Evolutionary conservation across 2,797 vertebrate genomes (phyloP), one percentile per base, ranked within the genome.

Genomic region (Ceyx erithaca): DNA sequence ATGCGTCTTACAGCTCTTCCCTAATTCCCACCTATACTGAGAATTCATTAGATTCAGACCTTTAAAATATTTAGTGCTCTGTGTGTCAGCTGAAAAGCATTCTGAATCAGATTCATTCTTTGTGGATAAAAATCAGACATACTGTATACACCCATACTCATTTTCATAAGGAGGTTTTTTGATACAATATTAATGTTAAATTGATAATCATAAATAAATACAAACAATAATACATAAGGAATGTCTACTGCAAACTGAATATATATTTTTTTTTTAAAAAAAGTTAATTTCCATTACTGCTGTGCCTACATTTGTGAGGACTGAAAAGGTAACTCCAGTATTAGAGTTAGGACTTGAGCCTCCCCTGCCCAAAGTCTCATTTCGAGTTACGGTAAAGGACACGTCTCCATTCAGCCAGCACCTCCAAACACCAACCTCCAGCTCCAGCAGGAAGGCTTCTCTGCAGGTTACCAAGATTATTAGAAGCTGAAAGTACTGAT

Each of bases 141-240:
- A 98, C 97, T 97, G 98, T 98, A 97, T 98, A 98, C 97, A 98
- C 97, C 98, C 98, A 98, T 98, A 98, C 98, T 97, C 98, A 98
- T 98, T 97, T 97, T 97, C 97, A 95, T 97, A 97, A 98, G 96
- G 96, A 97, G 96, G 96, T 97, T 94, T 80, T 98, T 96, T 97
- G 97, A 98, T 98, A 98, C 96, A 98, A 98, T 98, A 97, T 98
- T 98, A 97, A 97, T 98, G 97, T 98, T 98, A 98, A 98, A 98
- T 95, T 97, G 98, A 98, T 98, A 98, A 99, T 99, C 98, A 99
- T 99, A 99, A 99, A 99, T 99, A 99, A 99, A 99, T 99, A 99
- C 98, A 99, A 98, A 96, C 96, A 97, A 97, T 97, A 97, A 99
- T 99, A 99, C 98, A 99, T 98, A 98, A 99, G 98, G 98, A 99